Base-by-base conservation (phyloP, 2,113 vertebrate genomes). In the Otolemur garnettii region DNA sequence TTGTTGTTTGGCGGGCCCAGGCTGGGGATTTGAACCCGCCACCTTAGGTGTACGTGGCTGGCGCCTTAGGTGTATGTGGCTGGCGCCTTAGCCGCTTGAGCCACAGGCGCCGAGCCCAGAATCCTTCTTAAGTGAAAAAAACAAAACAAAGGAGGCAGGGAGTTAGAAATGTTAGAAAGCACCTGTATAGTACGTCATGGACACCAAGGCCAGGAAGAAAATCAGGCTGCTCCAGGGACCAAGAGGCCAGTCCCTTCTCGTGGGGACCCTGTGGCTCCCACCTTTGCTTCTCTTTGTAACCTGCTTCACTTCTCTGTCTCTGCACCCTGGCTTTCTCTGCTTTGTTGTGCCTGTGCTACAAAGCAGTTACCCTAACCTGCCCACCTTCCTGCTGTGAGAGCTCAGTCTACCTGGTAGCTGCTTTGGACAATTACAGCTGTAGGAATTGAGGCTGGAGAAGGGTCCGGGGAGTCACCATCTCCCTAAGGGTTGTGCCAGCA, bases 401-500 rank as follows among this genome's bases (percentile, higher is more conserved):
- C 35, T 62, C 26, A 3, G 38, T 42, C 66, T 69, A 45, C 68
- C 59, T 62, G 9, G 14, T 22, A 88, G 28, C 21, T 26, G 4
- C 55, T 93, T 38, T 68, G 68, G 59, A 55, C 85, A 55, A 1
- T 28, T 62, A 30, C 17, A 84, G 4, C 91, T 45, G 22, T 22
- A 28, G 35, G 86, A 12, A 4, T n/a, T 22, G 50, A 74, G 11
- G 30, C 53, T 4, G 12, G 60, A 83, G 42, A 72, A 90, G 64
- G 15, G 13, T 42, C 60, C 30, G 7, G 0, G 0, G 26, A 45
- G 66, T 42, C 81, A 30, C 7, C 0, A 8, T 9, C 35, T 38
- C 3, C 57, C 30, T 50, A 4, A 38, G 7, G n/a, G 50, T 26
- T 72, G 55, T 33, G 60, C 59, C 24, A 64, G 2, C 77, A n/a